These are phyloP conservation scores for Malthinus seriepunctatus DNA, from an alignment of 2,888 invertebrate genomes.

Conservation along the genomic window DNA sequence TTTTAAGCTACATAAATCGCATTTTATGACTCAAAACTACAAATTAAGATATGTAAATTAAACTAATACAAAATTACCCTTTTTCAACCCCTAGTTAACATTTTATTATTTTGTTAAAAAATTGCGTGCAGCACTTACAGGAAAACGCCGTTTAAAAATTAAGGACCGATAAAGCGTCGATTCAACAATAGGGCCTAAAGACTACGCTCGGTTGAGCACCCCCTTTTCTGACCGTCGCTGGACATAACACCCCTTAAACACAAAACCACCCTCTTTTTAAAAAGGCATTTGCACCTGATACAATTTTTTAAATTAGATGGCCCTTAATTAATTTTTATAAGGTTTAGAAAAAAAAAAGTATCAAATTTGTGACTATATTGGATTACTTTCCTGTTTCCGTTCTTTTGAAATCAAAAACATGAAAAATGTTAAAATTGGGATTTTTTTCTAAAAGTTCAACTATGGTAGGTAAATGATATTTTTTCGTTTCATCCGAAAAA, in stretches of 20 bases:
- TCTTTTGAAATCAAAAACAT: not conserved
- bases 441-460: too few relatives aligned
- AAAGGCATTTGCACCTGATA: conserved; percentile 21
- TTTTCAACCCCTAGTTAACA: not conserved
- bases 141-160: conserved; percentile 34
- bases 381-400: conserved; percentile 16
- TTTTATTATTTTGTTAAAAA: not conserved
- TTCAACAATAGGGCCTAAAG: conserved; percentile 35
- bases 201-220: conserved; percentile 39
- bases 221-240: conserved; percentile 30
- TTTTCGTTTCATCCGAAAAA: not conserved
- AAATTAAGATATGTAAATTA: too few relatives aligned
- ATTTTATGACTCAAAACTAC: too few relatives aligned
- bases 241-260: conserved; percentile 28
- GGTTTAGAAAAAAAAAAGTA: conserved; percentile 1
- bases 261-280: conserved; percentile 25
- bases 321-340: not conserved
- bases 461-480: too few relatives aligned
- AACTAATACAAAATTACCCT: not conserved
- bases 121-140: conserved; percentile 11
- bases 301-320: not conserved
- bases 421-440: not conserved
- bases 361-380: conserved; percentile 8
- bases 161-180: conserved; percentile 38
- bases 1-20: too few relatives aligned